Percentiles rank a stretch among this genome's conserved stretches.
These are phyloP conservation scores for Sesia apiformis DNA, from an alignment of 2,888 invertebrate genomes.

Conservation along the genomic window DNA sequence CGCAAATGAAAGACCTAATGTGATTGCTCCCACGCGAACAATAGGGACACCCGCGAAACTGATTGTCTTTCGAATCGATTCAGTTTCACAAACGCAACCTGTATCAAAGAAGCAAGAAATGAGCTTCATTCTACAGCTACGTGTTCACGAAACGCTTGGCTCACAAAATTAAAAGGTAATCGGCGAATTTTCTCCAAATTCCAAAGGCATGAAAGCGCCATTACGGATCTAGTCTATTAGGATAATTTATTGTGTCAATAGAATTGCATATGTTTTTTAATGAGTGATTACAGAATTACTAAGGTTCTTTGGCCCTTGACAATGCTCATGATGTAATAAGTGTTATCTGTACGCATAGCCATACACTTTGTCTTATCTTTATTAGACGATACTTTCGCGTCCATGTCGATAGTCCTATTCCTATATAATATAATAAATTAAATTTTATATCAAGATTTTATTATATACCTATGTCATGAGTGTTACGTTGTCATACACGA, in stretches of 20 bases:
- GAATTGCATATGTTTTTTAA: neutral
- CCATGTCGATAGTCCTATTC: too few relatives aligned
- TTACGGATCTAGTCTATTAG: constrained; percentile 16
- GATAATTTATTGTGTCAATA: constrained; percentile 27
- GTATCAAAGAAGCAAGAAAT: constrained; percentile 34
- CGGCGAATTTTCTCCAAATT: constrained; percentile 21
- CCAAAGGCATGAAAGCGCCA: constrained; percentile 21
- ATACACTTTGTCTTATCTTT: too few relatives aligned
- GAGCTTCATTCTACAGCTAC: constrained; percentile 23
- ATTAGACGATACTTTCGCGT: too few relatives aligned
- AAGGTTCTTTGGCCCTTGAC: too few relatives aligned
- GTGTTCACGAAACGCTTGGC: constrained; percentile 17
- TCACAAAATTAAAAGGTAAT: constrained; percentile 10
- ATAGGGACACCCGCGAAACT: constrained; percentile 48
- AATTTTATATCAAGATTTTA: too few relatives aligned
- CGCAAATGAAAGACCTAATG: constrained; percentile 24
- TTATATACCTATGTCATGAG: too few relatives aligned
- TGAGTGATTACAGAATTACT: neutral
- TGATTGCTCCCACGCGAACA: constrained; percentile 60
- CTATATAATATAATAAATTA: too few relatives aligned
- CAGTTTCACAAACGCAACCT: constrained; percentile 44
- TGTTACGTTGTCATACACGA: too few relatives aligned
- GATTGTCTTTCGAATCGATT: constrained; percentile 55
- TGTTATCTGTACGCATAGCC: too few relatives aligned
- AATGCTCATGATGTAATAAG: too few relatives aligned